Evolutionary conservation across 2,113 vertebrate species (phyloP).

Genomic region (Mastomys coucha): DNA sequence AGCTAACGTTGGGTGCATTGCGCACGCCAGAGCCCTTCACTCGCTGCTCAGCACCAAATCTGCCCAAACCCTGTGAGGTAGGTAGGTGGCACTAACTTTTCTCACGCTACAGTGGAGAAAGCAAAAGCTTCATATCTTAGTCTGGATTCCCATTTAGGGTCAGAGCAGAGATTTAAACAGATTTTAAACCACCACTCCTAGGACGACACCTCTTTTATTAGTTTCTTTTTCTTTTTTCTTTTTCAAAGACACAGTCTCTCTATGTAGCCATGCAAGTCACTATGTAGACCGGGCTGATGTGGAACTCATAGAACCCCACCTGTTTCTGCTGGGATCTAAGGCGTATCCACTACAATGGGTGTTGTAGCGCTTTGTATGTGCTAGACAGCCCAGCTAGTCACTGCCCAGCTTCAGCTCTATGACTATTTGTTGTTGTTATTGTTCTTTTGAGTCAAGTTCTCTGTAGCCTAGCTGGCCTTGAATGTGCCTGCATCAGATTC

Average conservation of each 20-base stretch:
- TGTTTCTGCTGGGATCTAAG: background rate
- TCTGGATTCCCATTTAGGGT: background rate
- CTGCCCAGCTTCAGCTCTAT: background rate
- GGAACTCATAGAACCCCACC: background rate
- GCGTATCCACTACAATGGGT: background rate
- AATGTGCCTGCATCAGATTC: background rate
- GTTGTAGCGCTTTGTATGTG: background rate
- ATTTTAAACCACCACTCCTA: background rate
- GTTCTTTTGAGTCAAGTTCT: background rate
- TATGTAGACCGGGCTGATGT: background rate
- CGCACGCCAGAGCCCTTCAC: slow-evolving; percentile 34
- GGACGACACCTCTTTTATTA: background rate
- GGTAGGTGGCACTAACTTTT: background rate
- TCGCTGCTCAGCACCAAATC: background rate
- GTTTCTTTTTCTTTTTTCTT: background rate
- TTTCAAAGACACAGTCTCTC: background rate
- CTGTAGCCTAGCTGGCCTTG: background rate
- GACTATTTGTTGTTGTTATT: background rate
- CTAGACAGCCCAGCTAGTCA: background rate
- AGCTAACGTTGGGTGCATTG: background rate
- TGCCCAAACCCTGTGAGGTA: background rate
- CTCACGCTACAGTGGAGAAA: background rate
- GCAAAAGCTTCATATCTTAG: background rate
- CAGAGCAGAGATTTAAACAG: background rate
- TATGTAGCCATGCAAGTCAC: background rate